Base-by-base conservation (phyloP, 2,113 vertebrate species). In the Antidorcas marsupialis region DNA sequence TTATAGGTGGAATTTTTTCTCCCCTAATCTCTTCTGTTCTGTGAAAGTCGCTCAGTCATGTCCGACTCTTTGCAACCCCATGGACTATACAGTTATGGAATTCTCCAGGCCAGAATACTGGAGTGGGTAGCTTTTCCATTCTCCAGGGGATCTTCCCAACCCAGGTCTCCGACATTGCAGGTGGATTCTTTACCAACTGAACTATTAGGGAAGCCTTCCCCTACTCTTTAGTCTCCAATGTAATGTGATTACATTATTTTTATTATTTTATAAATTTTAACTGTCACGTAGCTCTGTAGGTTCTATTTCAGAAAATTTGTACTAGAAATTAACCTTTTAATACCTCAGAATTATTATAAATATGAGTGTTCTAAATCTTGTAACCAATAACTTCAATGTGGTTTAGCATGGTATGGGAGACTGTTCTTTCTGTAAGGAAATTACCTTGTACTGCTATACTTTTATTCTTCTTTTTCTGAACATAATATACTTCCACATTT, bases 201-300 rank as follows among this genome's bases (percentile, higher is more conserved):
- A 39, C 36, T 74, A 39, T 74, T 36, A 74, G 67, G 67, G 21
- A 74, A 39, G 67, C 19, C n/a, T 74, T 39, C 67, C 12, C 36
- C 36, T 39, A 25, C 19, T 74, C 36, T 95, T 94, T 83, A 84
- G 74, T 96, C 28, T 96, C 52, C 25, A 93, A 50, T 71, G 3
- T 60, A 74, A 93, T 82, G 45, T 36, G n/a, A 87, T 81, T 91
- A 15, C 59, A 47, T 52, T 94, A 59, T 25, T 94, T 95, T 85
- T 87, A 47, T 84, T 79, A 83, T 97, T 95, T 92, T 88, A 39
- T 81, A 96, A 76, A 93, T 86, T 83, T 89, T 95, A 94, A 90
- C 71, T 78, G 16, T 94, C 16, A 79, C 14, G 39, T 82, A 84
- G 25, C 60, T 82, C 57, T 27, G 30, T 76, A 52, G 60, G 60